These are phyloP conservation scores for Lithodes maja DNA, from an alignment of 2,888 invertebrate species.

Conservation along the genomic window DNA sequence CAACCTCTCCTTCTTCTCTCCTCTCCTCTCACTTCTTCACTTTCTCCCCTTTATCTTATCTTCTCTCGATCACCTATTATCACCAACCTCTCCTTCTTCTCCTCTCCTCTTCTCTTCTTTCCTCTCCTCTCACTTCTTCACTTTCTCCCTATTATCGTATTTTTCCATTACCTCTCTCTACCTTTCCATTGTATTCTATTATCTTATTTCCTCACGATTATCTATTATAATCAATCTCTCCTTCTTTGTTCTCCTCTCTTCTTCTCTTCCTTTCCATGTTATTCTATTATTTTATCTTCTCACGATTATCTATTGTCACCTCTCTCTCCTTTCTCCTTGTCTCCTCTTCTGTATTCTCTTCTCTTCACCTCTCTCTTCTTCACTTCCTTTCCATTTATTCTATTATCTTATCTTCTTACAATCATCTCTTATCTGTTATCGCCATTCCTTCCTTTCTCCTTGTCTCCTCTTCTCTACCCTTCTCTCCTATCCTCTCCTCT, in stretches of 20 bases:
- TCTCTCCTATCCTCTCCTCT: not conserved
- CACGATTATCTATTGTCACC: not conserved
- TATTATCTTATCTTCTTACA: not conserved
- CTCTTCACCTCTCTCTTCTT: not conserved
- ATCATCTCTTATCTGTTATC: not conserved
- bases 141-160: not conserved
- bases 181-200: not conserved
- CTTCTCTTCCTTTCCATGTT: not conserved
- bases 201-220: not conserved
- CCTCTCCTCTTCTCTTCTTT: not conserved
- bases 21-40: not conserved
- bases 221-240: not conserved
- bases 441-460: not conserved
- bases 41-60: not conserved
- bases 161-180: not conserved
- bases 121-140: not conserved
- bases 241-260: not conserved
- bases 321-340: not conserved
- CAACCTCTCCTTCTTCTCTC: not conserved
- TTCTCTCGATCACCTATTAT: too few relatives aligned
- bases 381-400: not conserved
- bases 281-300: not conserved
- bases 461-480: constrained; percentile 1
- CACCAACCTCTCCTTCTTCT: not conserved
- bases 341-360: not conserved